phyloP scores from a whole-genome alignment of 2,113 vertebrate genomes.

The Delphinus delphis region DNA sequence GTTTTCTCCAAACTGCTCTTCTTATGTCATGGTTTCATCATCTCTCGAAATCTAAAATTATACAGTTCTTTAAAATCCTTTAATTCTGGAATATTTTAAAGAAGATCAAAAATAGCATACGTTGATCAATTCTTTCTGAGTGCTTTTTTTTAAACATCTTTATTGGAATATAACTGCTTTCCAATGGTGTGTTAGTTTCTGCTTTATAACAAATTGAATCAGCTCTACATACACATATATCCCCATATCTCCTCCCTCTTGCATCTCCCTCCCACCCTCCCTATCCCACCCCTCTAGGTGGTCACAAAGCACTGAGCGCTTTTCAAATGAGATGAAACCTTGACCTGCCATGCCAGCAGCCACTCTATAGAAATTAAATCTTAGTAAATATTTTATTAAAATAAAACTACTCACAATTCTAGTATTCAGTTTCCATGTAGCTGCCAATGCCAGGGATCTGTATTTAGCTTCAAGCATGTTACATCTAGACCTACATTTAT shows the following conservation, averaged over 20 bases:
- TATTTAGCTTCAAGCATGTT: not conserved
- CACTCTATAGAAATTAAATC: not conserved
- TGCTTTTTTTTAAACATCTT: too few species aligned
- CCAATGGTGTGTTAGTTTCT: too few species aligned
- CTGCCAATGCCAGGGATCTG: not conserved
- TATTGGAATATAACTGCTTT: too few species aligned
- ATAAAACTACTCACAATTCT: not conserved
- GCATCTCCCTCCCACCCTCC: too few species aligned
- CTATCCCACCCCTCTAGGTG: too few species aligned
- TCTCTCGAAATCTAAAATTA: not conserved
- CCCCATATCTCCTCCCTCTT: too few species aligned
- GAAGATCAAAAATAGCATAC: not conserved
- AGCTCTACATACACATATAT: too few species aligned
- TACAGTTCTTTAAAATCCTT: not conserved
- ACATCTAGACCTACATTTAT: not conserved
- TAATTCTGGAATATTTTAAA: not conserved
- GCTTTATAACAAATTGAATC: too few species aligned
- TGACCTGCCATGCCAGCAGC: not conserved
- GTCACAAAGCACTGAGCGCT: not conserved
- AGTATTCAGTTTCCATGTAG: not conserved
- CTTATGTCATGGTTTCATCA: not conserved
- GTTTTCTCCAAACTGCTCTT: not conserved
- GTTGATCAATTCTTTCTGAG: not conserved
- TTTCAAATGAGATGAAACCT: not conserved
- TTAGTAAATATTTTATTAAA: slow-evolving; percentile 12